Conservation (phyloP, 2,113 vertebrate genomes). For the Glareola pratincola region DNA sequence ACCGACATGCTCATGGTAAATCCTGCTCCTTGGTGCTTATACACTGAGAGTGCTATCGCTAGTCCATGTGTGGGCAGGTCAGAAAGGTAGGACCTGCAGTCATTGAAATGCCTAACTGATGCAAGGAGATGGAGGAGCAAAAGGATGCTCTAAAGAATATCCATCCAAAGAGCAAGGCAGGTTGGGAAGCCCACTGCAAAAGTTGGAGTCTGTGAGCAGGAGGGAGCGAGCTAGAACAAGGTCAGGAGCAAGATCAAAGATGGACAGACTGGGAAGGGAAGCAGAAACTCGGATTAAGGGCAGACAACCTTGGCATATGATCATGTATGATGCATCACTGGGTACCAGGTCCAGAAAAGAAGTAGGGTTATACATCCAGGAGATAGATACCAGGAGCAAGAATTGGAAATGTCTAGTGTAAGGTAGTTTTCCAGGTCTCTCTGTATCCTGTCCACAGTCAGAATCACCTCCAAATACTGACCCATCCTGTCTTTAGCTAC, state of each 20-base stretch:
- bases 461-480: neutral
- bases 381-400: neutral
- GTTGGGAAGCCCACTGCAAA: neutral
- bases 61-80: neutral
- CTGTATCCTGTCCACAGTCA: neutral
- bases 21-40: neutral
- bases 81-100: neutral
- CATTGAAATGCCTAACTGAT: neutral
- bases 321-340: neutral
- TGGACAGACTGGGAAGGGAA: neutral
- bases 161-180: neutral
- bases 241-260: neutral
- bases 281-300: neutral
- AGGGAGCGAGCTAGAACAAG: accelerated
- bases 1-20: neutral
- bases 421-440: neutral
- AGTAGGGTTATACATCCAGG: neutral
- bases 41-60: neutral
- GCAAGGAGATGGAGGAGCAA: neutral
- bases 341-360: neutral
- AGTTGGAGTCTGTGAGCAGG: neutral
- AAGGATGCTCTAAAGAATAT: neutral
- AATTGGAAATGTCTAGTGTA: neutral
- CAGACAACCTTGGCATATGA: neutral
- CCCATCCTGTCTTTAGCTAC: neutral